A percentile compares a stretch with the other conserved stretches of the same genome.
Conservation (phyloP, 2,888 invertebrate species). For the Epistrophella euchroma region DNA sequence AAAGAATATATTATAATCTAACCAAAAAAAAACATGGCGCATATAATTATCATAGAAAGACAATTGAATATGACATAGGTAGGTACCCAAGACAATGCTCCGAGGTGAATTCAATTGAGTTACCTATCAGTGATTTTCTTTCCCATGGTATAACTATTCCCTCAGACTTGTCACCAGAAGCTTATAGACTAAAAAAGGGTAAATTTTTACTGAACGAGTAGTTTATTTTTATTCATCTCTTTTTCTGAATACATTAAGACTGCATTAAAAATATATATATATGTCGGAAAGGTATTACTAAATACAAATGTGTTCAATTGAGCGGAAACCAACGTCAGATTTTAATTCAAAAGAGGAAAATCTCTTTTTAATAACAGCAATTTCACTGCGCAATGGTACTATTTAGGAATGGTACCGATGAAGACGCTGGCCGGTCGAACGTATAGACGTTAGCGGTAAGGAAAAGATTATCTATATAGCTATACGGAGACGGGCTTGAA, state of each 20-base stretch:
- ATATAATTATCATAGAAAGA: constrained; percentile 55
- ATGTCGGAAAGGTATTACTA: too few relatives aligned
- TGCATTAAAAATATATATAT: background rate
- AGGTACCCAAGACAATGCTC: constrained; percentile 13
- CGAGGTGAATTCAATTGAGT: constrained; percentile 30
- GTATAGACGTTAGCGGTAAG: constrained; percentile 30
- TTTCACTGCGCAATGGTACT: constrained; percentile 63
- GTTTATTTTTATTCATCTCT: background rate
- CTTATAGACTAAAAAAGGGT: constrained; percentile 39
- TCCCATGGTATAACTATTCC: constrained; percentile 14
- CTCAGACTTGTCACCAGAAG: constrained; percentile 50
- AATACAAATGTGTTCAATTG: constrained; percentile 67
- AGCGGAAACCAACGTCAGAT: constrained; percentile 71
- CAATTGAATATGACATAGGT: constrained; percentile 48
- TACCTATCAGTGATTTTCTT: constrained; percentile 19
- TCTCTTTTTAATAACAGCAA: constrained; percentile 76
- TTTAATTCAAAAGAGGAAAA: constrained; percentile 66
- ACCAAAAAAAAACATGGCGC: constrained; percentile 18
- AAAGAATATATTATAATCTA: constrained; percentile 10
- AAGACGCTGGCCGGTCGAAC: background rate
- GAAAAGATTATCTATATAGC: constrained; percentile 35
- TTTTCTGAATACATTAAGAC: background rate
- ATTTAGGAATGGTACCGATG: constrained; percentile 38
- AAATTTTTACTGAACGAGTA: background rate
- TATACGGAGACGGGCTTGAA: too few relatives aligned